Conservation (phyloP, 1,140 invertebrate species). For the Zaprionus ghesquierei region DNA sequence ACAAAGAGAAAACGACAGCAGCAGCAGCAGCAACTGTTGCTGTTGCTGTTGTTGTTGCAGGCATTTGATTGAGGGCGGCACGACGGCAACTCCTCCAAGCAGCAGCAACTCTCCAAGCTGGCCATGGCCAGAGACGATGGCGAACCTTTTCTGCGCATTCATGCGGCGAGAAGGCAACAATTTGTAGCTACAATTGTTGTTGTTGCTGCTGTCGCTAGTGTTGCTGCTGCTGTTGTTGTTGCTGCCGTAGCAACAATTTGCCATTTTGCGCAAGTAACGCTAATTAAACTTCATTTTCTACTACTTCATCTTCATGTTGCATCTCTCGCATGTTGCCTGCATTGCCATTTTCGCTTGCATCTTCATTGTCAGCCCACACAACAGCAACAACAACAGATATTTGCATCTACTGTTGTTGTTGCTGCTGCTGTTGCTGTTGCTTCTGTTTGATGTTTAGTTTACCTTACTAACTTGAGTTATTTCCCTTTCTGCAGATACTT, state of each 20-base stretch:
- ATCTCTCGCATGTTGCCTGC: constrained; percentile 6
- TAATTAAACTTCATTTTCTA: constrained; percentile 80
- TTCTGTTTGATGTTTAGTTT: constrained; percentile 59
- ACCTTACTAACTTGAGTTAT: constrained; percentile 33
- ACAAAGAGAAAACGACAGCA: constrained; percentile 36
- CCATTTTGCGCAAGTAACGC: constrained; percentile 80
- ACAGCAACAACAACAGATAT: constrained; percentile 8
- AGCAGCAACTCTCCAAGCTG: not conserved
- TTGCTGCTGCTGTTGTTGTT: constrained; percentile 26
- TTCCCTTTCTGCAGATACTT: constrained; percentile 55
- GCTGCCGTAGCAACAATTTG: constrained; percentile 68
- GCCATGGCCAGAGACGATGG: not conserved
- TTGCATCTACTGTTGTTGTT: constrained; percentile 25
- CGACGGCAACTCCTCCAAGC: constrained; percentile 28
- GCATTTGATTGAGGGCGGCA: constrained; percentile 32
- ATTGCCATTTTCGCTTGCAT: not conserved
- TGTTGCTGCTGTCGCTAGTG: not conserved
- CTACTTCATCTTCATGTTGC: constrained; percentile 60
- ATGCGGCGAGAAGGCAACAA: constrained; percentile 29
- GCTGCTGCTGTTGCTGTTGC: constrained; percentile 2
- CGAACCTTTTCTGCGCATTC: constrained; percentile 33
- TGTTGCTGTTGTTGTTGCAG: constrained; percentile 1
- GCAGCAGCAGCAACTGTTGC: constrained; percentile 10
- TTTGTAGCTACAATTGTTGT: constrained; percentile 39
- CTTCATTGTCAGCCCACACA: constrained; percentile 31